phyloP scores from a whole-genome alignment of 1,140 invertebrate species.

The Ctenoplectra terminalis region DNA sequence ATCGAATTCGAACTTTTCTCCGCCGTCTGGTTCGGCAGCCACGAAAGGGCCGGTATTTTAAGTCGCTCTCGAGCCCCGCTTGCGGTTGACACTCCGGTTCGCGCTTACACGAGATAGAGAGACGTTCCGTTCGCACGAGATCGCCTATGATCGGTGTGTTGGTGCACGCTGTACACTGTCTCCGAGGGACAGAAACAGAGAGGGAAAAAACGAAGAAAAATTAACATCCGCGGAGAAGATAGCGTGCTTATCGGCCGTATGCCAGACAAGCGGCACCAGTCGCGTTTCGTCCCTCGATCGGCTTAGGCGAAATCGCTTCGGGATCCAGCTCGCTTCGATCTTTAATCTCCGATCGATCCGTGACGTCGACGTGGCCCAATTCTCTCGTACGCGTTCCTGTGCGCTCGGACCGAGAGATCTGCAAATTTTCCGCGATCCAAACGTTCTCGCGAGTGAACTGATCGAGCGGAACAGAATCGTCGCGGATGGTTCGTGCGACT shows the following conservation, averaged over 20 bases:
- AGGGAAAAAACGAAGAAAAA: constrained; percentile 49
- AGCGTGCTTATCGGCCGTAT: constrained; percentile 58
- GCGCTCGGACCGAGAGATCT: no score
- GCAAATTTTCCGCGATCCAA: background rate
- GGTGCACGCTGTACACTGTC: background rate
- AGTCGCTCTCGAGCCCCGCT: background rate
- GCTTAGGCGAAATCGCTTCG: constrained; percentile 10
- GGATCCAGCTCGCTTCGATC: background rate
- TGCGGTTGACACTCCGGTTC: constrained; percentile 19
- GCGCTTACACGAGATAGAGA: background rate
- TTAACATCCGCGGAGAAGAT: constrained; percentile 68
- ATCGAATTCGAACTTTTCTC: constrained; percentile 31
- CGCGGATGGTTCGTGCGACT: background rate
- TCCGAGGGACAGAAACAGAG: background rate
- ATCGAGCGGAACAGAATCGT: background rate
- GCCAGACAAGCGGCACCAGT: constrained; percentile 51
- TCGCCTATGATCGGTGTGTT: constrained; percentile 6
- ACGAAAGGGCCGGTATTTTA: constrained; percentile 13
- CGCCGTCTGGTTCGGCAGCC: no score
- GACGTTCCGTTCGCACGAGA: constrained; percentile 12
- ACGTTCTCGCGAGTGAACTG: background rate
- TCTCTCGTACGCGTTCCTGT: background rate
- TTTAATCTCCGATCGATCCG: no score
- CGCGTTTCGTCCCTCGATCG: constrained; percentile 50
- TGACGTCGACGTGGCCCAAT: no score